These are phyloP conservation scores for Parapsyche elsis DNA, from an alignment of 1,140 invertebrate species.

Conservation along the genomic window DNA sequence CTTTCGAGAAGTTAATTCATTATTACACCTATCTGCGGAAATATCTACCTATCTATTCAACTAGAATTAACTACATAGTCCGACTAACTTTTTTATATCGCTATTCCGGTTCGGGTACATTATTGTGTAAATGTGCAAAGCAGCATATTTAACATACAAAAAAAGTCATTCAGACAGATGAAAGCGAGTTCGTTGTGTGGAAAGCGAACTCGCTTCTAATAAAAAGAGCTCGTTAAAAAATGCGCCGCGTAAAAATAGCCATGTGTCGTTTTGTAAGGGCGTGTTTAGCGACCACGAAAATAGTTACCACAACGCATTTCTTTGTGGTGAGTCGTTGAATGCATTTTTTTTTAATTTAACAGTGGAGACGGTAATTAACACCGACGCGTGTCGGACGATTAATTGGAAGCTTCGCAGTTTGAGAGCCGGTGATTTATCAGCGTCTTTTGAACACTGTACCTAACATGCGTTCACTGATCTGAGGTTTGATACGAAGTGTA, in stretches of 20 bases:
- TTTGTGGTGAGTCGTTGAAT: constrained; percentile 12
- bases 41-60: too few species aligned
- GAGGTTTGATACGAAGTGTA: too few species aligned
- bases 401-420: not conserved
- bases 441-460: not conserved
- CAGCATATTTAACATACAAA: too few species aligned
- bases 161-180: not conserved
- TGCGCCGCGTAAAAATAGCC: not conserved
- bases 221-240: constrained; percentile 36
- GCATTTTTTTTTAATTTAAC: not conserved
- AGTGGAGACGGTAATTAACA: not conserved
- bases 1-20: too few species aligned
- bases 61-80: too few species aligned
- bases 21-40: too few species aligned
- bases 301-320: constrained; percentile 19
- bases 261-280: not conserved
- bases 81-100: too few species aligned
- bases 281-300: constrained; percentile 31
- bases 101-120: too few species aligned
- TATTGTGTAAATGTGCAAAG: too few species aligned
- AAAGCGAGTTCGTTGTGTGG: not conserved
- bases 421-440: constrained; percentile 10
- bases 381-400: not conserved
- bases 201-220: not conserved
- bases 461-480: too few species aligned